phyloP scores from a whole-genome alignment of 2,797 vertebrate genomes.

The Gymnodraco acuticeps region DNA sequence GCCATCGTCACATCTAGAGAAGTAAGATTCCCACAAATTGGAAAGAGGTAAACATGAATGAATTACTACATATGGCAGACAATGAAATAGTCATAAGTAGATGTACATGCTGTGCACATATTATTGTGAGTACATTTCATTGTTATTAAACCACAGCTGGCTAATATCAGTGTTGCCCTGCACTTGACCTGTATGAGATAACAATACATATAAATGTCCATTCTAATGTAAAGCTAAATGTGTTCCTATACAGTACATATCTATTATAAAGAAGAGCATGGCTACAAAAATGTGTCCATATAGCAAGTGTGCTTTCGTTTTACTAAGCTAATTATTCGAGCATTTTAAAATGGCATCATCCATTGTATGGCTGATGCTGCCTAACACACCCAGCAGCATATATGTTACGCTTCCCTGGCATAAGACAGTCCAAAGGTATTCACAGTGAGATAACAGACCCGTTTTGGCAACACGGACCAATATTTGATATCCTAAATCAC shows the following conservation, averaged over 20 bases:
- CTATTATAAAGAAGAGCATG: background rate
- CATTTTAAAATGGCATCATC: constrained; percentile 50
- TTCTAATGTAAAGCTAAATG: background rate
- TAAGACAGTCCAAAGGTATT: constrained; percentile 73
- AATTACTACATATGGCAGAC: background rate
- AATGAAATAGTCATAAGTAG: background rate
- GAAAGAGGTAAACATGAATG: no score
- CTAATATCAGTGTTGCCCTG: background rate
- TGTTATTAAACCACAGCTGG: background rate
- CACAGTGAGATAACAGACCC: constrained; percentile 24
- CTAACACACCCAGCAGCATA: constrained; percentile 60
- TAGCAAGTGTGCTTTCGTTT: background rate
- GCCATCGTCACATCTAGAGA: constrained; percentile 81
- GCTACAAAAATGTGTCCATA: background rate
- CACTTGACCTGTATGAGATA: constrained; percentile 1
- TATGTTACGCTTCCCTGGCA: constrained; percentile 6
- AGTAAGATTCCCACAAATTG: background rate
- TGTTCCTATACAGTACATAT: background rate
- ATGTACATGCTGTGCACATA: background rate
- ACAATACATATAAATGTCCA: background rate
- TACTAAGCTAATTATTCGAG: background rate
- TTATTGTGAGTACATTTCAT: background rate
- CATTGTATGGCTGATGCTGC: constrained; percentile 26
- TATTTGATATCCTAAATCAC: background rate
- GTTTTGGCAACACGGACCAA: background rate